A percentile compares a stretch with the other conserved stretches of the same genome.
phyloP scores from a whole-genome alignment of 2,113 vertebrate species.

The Fulica atra region DNA sequence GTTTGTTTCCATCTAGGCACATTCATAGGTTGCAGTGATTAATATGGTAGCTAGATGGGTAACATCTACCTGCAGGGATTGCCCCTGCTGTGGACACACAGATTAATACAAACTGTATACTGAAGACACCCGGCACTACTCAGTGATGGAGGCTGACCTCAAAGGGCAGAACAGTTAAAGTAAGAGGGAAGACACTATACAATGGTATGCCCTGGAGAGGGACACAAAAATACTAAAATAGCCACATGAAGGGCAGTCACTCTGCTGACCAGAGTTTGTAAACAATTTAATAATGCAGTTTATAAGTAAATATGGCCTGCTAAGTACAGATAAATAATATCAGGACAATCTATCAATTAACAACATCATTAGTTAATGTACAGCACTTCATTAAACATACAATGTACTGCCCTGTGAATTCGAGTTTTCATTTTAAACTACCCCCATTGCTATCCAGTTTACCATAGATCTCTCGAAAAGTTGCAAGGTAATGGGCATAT shows the following conservation, averaged over 20 bases:
- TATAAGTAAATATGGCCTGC: constrained; percentile 20
- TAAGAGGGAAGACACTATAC: neutral
- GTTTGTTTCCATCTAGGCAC: neutral
- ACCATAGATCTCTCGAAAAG: constrained; percentile 71
- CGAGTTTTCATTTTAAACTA: constrained; percentile 62
- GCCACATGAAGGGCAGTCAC: neutral
- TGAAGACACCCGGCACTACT: neutral
- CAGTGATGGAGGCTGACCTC: neutral
- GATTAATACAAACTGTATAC: neutral
- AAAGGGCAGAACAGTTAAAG: neutral
- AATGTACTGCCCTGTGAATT: constrained; percentile 68
- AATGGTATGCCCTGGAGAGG: neutral
- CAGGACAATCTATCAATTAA: constrained; percentile 46
- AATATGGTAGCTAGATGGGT: neutral
- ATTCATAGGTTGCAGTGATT: neutral
- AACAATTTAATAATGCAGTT: constrained; percentile 39
- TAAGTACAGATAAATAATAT: constrained; percentile 56
- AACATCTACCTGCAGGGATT: neutral
- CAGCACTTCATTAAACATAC: constrained; percentile 37
- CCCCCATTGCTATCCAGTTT: constrained; percentile 16
- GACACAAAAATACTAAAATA: neutral
- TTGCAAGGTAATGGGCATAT: constrained; percentile 64
- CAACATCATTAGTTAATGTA: constrained; percentile 41
- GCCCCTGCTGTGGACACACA: neutral
- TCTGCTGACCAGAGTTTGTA: constrained; percentile 7